Evolutionary conservation across 2,113 vertebrate genomes (phyloP), one percentile per base, ranked within the genome.

Genomic region (Myanophis thanlyinensis): DNA sequence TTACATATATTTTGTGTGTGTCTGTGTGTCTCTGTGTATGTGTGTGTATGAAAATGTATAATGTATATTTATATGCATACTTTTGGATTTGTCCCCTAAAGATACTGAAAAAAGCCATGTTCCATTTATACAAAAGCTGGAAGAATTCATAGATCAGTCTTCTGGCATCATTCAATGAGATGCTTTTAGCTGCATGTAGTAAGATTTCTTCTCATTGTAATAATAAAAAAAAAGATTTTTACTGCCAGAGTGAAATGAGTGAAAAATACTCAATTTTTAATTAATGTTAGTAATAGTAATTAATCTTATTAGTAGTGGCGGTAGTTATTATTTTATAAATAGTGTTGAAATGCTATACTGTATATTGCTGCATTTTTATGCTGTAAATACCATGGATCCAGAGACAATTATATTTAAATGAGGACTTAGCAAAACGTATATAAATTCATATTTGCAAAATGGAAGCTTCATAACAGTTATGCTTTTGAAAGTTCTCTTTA

Each of bases 361-460:
- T 23, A n/a, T 48, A 22, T 73, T 73, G n/a, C 67, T 73, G 11
- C 48, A 44, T 73, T 73, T 6, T 25, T 13, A 49, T 44, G 2
- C 44, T 53, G 35, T 46, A 46, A n/a, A 80, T 91, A 0, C 30
- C 5, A 3, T 5, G 7, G 3, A 40, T 9, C n/a, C 30, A 30
- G 30, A 56, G 25, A 35, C 40, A 12, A 13, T 23, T n/a, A 2
- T 9, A 56, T 25, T 15, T 23, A 0, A 89, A n/a, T 20, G 0
- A 56, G 40, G 47, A 13, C 22, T 44, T 56, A 87, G 22, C 30
- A 40, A 87, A 91, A 88, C 59, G 89, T 20, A 47, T 90, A 89
- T 59, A 49, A 93, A 86, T 95, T 94, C 94, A 73, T 95, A 93
- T 94, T 95, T 95, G 88, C 54, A 91, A 90, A 87, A 93, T 85